phyloP scores from a whole-genome alignment of 2,888 invertebrate genomes.

The Glaucopsyche alexis region DNA sequence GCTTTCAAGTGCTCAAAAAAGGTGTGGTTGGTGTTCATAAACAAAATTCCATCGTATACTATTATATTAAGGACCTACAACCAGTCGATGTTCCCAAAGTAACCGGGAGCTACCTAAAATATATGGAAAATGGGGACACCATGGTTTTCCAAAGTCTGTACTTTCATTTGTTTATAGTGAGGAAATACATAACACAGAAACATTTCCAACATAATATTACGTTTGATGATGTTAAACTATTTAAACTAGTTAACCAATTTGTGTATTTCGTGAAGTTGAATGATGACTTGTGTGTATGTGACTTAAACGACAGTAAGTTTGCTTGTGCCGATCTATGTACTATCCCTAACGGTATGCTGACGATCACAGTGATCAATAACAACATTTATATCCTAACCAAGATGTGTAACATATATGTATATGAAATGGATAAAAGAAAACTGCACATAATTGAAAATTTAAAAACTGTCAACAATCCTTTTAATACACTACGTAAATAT shows the following conservation, averaged over 20 bases:
- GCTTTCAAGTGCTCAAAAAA: constrained; percentile 49
- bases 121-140: constrained; percentile 51
- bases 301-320: constrained; percentile 42
- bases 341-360: constrained; percentile 48
- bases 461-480: background rate
- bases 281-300: constrained; percentile 51
- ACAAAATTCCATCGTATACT: constrained; percentile 51
- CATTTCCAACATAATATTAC: constrained; percentile 41
- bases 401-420: constrained; percentile 1
- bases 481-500: constrained; percentile 13
- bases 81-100: constrained; percentile 43
- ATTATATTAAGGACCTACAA: constrained; percentile 52
- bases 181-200: constrained; percentile 44
- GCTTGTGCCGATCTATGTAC: constrained; percentile 39
- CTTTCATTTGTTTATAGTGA: constrained; percentile 49
- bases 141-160: constrained; percentile 48
- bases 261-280: constrained; percentile 51
- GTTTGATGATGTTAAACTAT: constrained; percentile 52
- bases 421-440: background rate
- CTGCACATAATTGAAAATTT: background rate
- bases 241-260: constrained; percentile 44
- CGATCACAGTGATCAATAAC: background rate
- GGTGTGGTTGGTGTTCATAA: constrained; percentile 58
- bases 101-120: constrained; percentile 52
- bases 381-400: constrained; percentile 1